phyloP scores from a whole-genome alignment of 2,888 invertebrate species.

The Elmis aenea region DNA sequence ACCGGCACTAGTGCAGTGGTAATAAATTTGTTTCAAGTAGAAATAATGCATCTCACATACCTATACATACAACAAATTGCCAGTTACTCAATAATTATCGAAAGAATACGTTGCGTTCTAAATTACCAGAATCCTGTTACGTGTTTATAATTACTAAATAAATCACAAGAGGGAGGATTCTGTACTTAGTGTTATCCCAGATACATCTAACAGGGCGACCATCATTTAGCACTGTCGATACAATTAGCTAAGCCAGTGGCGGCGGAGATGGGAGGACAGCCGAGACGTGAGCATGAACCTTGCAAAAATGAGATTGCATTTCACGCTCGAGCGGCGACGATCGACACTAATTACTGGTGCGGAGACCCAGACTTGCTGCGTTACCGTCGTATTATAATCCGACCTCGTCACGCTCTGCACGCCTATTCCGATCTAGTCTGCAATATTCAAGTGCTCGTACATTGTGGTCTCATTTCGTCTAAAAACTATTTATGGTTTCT shows the following conservation, averaged over 20 bases:
- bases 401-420: slow-evolving; percentile 26
- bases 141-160: too few relatives aligned
- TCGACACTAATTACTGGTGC: slow-evolving; percentile 41
- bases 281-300: slow-evolving; percentile 10
- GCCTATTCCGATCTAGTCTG: slow-evolving; percentile 15
- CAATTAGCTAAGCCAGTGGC: slow-evolving; percentile 18
- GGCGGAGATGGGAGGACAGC: slow-evolving; percentile 11
- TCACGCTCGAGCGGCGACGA: slow-evolving; percentile 43
- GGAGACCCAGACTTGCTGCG: slow-evolving; percentile 19
- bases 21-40: too few relatives aligned
- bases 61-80: too few relatives aligned
- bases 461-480: slow-evolving; percentile 10
- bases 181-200: too few relatives aligned
- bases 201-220: too few relatives aligned
- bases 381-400: slow-evolving; percentile 12
- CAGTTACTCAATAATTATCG: too few relatives aligned
- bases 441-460: slow-evolving; percentile 7
- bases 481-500: slow-evolving; percentile 13
- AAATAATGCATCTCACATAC: too few relatives aligned
- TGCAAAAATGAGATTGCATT: slow-evolving; percentile 39
- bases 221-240: slow-evolving; percentile 24
- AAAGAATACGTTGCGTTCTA: too few relatives aligned
- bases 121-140: too few relatives aligned
- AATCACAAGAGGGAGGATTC: too few relatives aligned
- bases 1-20: too few relatives aligned